Base-by-base conservation (phyloP, 2,888 invertebrate species). In the Vesta saturnalis region DNA sequence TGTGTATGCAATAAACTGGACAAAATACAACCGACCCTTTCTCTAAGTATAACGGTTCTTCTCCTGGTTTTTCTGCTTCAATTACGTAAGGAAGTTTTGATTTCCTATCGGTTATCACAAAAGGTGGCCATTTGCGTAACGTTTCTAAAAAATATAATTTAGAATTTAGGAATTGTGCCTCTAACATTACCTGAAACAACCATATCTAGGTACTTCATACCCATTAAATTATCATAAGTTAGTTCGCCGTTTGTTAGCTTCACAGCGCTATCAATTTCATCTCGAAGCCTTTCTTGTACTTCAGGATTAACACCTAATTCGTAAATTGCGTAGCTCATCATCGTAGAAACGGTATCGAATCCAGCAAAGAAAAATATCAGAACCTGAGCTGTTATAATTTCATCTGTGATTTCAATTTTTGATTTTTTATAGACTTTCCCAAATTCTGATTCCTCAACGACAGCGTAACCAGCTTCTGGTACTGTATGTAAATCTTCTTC, bases 1-100 rank as follows among this genome's bases (percentile, higher is more conserved):
- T 85, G 62, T 89, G 88, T 4, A 89, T 77, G 0, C 85, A 86
- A 61, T 84, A 83, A 3, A 85, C 75, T 0, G 87, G 85, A 62
- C 87, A 81, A 6, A 82, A 82, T 0, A 89, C 68, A 0, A 35
- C 62, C n/a, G 73, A 15, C 23, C 68, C 18, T 1, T 21, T 35
- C 2, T 47, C 39, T 1, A 59, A 14, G 8, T n/a, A 0, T 0
- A 46, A 5, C 3, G 43, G 22, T 73, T 82, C 68, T 12, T 55
- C 55, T 1, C 12, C 14, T 8, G 55, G 55, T n/a, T 12, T 2
- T 12, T 55, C 22, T 16, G 55, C 19, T 55, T 55, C 55, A 72
- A 88, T 73, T 12, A 83, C 80, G 57, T 84, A 87, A 0, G 79
- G 70, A 56, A 85, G 85, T 0, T 79, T 78, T 64, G 86, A 87